Base-by-base conservation (phyloP, 2,797 vertebrate species). In the Argyrosomus regius region DNA sequence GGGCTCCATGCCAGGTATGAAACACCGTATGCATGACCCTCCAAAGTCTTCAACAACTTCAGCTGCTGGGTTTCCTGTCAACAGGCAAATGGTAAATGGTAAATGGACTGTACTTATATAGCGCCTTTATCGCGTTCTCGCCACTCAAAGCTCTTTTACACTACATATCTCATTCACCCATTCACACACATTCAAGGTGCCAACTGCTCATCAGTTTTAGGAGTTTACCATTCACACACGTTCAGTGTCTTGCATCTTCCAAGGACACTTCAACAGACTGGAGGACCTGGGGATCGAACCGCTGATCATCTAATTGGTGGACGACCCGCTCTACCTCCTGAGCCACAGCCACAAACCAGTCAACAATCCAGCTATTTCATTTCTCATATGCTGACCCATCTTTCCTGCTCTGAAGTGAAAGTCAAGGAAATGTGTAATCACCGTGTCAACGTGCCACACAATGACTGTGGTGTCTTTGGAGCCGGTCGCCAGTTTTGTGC, bases 401-500 rank as follows among this genome's bases (percentile, higher is more conserved):
- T 39, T 5, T 60, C 24, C 17, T 49, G 43, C 20, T 62, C 5
- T 43, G 0, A 53, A 3, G 11, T 39, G 31, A n/a, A 72, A 56
- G 7, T 72, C 14, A 41, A 59, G 1, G 4, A 18, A 59, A n/a
- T 28, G 5, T 39, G 0, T 77, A 95, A 95, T 95, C 95, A 99
- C 98, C 91, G 94, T 91, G 93, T 99, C 97, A 43, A 99, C 96
- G 71, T 98, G 97, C 98, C 98, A 99, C 88, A 99, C 94, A 75
- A 99, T 99, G 89, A 99, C 97, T 70, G 98, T 99, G 71, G 98
- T 98, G 89, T 99, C 98, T 95, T 99, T 99, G 80, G 98, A 99
- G 84, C 98, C 98, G 3, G 97, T 98, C 81, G 98, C 98, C 95
- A 99, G 93, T 95, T 98, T 99, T 91, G 97, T 98, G 95, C 98